Evolutionary conservation across 2,113 vertebrate genomes (phyloP), one percentile per base, ranked within the genome.

Genomic region (Tachysurus vachellii): DNA sequence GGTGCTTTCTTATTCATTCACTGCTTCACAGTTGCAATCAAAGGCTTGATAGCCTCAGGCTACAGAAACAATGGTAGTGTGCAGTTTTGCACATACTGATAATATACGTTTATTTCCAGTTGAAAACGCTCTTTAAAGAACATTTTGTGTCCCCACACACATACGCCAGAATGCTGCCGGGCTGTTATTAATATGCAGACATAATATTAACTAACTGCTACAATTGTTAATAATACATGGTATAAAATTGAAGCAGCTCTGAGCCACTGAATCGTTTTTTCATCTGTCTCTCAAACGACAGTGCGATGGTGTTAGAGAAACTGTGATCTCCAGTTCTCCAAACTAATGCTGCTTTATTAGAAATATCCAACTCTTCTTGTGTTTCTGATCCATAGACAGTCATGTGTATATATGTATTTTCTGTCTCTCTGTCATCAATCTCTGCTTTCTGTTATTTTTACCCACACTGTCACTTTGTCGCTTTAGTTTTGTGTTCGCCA

Each of bases 331-430:
- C 2, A 23, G 44, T 88, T 91, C 85, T 90, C 91, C 88, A 93
- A 93, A 89, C 88, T 89, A 93, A 90, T 90, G 86, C 47, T 62
- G 82, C 88, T 26, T 83, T 87, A 91, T 93, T 89, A 66, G 85
- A 79, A 88, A 89, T 89, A 88, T 92, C 92, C 89, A 85, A 83
- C 88, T 82, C 81, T 84, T 86, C 73, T 62, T 28, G 86, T 88
- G 90, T 85, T 90, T 92, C 89, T 90, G 90, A 93, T 91, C 88
- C 89, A 86, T 86, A 88, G 91, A 86, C 80, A 85, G 80, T 80
- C 73, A 1, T 64, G 44, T n/a, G 21, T 42, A 50, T 85, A 53
- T 71, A 47, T 79, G n/a, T 64, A 9, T 6, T 87, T 71, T 64
- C n/a, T 82, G 59, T 1, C 80, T 26, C 54, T 26, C 31, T 81